Base-by-base conservation (phyloP, 2,888 invertebrate species). In the Rhimphoctona megacephalus region DNA sequence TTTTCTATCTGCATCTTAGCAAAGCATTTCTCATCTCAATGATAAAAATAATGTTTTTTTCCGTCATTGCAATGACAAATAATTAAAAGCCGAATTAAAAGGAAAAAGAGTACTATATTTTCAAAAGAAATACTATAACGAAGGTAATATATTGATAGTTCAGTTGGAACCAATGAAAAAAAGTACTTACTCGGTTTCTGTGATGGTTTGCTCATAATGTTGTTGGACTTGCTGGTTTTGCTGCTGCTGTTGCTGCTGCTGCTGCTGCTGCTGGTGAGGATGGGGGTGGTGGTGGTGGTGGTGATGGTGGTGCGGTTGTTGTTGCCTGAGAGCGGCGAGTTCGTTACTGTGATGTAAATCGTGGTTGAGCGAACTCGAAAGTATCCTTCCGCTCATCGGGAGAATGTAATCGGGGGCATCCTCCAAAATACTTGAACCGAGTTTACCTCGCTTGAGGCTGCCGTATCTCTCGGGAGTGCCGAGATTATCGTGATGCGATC, bases 321-420 rank as follows among this genome's bases (percentile, higher is more conserved):
- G 92, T 66, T 93, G 93, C 54, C 94, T 91, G 36, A 94, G 87
- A 0, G 93, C 93, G 4, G 94, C 93, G 25, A 94, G 83, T 84
- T 94, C 94, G 81, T 94, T 94, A 84, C 93, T 94, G 85, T 94
- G 93, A 77, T 94, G 94, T 22, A 94, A 86, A 88, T 94, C 94
- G 64, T 94, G 94, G 6, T 92, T 92, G 74, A 94, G 84, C 78
- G 94, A 94, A 67, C 92, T 93, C 17, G 94, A 92, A 11, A 94
- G 87, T 89, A 93, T 94, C 79, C 94, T 92, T 3, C 93, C 92
- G 83, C 93, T 93, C 91, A 94, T 93, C 4, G 94, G 94, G 74
- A 94, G 84, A 81, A 94, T 94, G 81, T 93, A 94, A 17, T 94
- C 94, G 0, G 94, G 91, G 11, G 93, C 81, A 81, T 93, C 93